A percentile compares a stretch with the other conserved stretches of the same genome.
These are phyloP conservation scores for Barbus barbus DNA, from an alignment of 2,113 vertebrate species.

Conservation along the genomic window DNA sequence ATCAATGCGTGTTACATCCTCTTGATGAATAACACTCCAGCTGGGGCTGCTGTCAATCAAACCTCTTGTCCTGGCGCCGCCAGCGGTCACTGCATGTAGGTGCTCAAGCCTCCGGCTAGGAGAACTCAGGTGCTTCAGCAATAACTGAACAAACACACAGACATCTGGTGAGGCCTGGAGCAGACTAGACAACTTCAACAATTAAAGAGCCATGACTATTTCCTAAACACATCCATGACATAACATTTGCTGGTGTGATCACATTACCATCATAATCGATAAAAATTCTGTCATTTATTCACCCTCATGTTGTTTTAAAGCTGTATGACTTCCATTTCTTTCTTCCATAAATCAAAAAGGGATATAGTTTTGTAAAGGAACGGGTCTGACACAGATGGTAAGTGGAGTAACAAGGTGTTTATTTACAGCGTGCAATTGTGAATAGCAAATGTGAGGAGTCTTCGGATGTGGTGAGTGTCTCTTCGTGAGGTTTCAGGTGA, in stretches of 20 bases:
- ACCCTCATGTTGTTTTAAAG: neutral
- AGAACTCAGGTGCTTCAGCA: slow-evolving; percentile 59
- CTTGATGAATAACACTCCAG: slow-evolving; percentile 55
- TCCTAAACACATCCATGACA: neutral
- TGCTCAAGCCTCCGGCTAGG: slow-evolving; percentile 53
- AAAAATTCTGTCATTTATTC: neutral
- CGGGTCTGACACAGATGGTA: no score
- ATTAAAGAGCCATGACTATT: slow-evolving; percentile 47
- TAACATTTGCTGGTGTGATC: neutral
- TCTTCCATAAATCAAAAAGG: neutral
- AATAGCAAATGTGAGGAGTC: no score
- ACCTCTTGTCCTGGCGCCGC: slow-evolving; percentile 47
- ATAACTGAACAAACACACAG: neutral
- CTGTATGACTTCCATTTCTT: neutral
- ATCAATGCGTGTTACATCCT: slow-evolving; percentile 6
- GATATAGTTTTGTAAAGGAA: no score
- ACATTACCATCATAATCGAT: no score
- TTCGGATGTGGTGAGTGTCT: no score
- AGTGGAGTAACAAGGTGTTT: no score
- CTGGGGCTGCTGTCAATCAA: slow-evolving; percentile 46
- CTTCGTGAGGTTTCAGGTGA: no score
- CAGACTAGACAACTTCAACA: neutral
- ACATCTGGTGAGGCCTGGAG: slow-evolving; percentile 57
- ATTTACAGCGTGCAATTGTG: no score
- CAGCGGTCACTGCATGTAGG: slow-evolving; percentile 39